Percentiles rank a stretch among this genome's conserved stretches.
These are phyloP conservation scores for Araneus ventricosus DNA, from an alignment of 1,140 invertebrate species.

Conservation along the genomic window DNA sequence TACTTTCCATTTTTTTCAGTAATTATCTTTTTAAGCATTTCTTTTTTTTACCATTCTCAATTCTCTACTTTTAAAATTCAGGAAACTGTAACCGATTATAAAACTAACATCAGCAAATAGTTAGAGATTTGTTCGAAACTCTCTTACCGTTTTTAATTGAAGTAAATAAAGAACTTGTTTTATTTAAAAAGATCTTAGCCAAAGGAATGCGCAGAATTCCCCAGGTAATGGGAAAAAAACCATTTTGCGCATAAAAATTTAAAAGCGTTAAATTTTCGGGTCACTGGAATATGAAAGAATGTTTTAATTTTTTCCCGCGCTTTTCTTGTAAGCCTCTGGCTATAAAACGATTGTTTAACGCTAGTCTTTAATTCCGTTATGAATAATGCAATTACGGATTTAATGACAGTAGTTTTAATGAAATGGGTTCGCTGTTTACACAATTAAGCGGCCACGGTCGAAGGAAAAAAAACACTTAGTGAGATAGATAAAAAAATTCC, in stretches of 20 bases:
- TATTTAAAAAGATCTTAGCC: background rate
- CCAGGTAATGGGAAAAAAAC: constrained; percentile 1
- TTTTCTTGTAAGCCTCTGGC: constrained; percentile 31
- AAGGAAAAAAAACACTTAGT: constrained; percentile 32
- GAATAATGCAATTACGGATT: constrained; percentile 72
- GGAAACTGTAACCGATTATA: constrained; percentile 29
- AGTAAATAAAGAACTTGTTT: constrained; percentile 13
- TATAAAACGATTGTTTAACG: constrained; percentile 70
- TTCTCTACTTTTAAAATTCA: constrained; percentile 12
- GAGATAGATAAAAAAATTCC: constrained; percentile 29
- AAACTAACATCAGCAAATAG: constrained; percentile 51
- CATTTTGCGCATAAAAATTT: constrained; percentile 33
- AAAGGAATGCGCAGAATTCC: constrained; percentile 30
- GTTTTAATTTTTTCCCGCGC: background rate
- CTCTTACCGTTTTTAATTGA: constrained; percentile 22
- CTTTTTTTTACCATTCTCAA: background rate
- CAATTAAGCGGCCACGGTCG: constrained; percentile 49
- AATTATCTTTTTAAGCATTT: background rate
- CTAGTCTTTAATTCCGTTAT: constrained; percentile 66
- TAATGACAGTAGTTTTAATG: constrained; percentile 69
- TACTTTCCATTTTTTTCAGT: too few relatives aligned
- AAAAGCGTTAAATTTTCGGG: constrained; percentile 46
- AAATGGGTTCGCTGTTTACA: constrained; percentile 67
- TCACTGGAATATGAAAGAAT: constrained; percentile 21
- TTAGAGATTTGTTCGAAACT: constrained; percentile 20